Evolutionary conservation across 2,797 vertebrate species (phyloP), one percentile per base, ranked within the genome.

Genomic region (Serranus cabrilla): DNA sequence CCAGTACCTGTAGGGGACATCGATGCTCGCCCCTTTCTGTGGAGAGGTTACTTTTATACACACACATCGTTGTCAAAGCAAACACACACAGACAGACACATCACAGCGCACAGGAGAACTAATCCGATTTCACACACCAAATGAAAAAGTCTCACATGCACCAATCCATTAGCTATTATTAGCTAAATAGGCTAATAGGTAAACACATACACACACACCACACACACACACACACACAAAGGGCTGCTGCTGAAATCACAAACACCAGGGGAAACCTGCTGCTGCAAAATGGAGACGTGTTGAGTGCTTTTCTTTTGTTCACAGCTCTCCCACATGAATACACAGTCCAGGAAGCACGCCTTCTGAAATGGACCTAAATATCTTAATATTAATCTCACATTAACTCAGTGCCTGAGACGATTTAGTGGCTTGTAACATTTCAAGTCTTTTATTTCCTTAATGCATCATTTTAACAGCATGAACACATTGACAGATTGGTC

Each of bases 111-210:
- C 40, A 59, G 76, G 73, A 56, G 74, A 80, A 55, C 82, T 69
- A 84, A 85, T 89, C 61, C 17, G 31, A 86, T 90, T 91, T 89
- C 79, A 86, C 79, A 85, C 82, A 66, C 16, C 71, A 75, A 77
- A 88, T 84, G 68, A 76, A 83, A 27, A 85, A 81, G 74, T 76
- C 79, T 71, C 56, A 63, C 83, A 76, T 81, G 66, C 57, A 78
- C 59, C 61, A 71, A 81, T 80, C 75, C 70, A 80, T 90, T 85
- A 87, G 77, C 74, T 88, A 85, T 88, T 84, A 88, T 84, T 77
- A 83, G 78, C 61, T 73, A 75, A 87, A 81, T 21, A 62, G 56
- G 57, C 70, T 85, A 80, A 87, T 76, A 66, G 69, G 83, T 81
- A 76, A 82, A 80, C 54, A 80, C 34, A 59, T 60, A 59, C 43